These are phyloP conservation scores for Incurvaria masculella DNA, from an alignment of 2,888 invertebrate species.

Conservation along the genomic window DNA sequence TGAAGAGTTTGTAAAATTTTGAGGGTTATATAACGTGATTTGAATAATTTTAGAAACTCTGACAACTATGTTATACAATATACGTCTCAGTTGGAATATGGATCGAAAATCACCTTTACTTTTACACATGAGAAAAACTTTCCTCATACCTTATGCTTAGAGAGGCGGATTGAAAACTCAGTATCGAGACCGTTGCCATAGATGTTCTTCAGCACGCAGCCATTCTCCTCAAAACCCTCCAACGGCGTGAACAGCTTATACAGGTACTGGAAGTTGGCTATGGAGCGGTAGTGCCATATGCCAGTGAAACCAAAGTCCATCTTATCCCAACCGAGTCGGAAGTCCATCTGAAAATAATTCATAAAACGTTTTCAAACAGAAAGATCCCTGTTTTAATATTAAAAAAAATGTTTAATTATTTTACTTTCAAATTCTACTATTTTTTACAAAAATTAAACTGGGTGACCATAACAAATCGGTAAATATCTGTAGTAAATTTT, in stretches of 20 bases:
- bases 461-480: no score
- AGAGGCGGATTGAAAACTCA: conserved; percentile 66
- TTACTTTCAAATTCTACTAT: no score
- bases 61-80: no score
- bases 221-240: conserved; percentile 74
- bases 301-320: conserved; percentile 75
- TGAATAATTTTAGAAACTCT: no score
- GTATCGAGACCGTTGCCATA: conserved; percentile 63
- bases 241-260: conserved; percentile 76
- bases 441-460: no score
- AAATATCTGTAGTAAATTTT: no score
- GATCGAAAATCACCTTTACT: no score
- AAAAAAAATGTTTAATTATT: background rate
- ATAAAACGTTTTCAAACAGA: background rate
- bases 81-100: no score
- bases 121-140: no score
- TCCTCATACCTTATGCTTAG: conserved; percentile 62
- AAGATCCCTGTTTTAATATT: background rate
- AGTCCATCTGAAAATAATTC: conserved; percentile 57
- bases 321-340: conserved; percentile 72
- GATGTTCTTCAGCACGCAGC: conserved; percentile 68
- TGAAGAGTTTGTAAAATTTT: no score
- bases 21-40: no score
- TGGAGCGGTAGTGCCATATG: conserved; percentile 65
- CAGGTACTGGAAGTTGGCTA: conserved; percentile 73